Base-by-base conservation (phyloP, 2,888 invertebrate species). In the Prosapia bicincta region DNA sequence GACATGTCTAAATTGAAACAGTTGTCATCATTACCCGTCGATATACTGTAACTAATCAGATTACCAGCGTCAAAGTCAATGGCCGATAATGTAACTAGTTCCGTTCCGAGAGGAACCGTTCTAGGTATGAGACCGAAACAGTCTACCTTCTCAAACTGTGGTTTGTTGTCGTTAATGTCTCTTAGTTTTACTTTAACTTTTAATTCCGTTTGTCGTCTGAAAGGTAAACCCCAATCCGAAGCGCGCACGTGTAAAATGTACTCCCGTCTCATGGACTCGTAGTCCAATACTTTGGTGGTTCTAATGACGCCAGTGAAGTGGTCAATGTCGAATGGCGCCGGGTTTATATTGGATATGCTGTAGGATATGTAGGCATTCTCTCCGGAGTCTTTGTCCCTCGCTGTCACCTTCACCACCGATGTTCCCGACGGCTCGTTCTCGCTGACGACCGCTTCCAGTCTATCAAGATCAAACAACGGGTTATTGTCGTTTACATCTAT, bases 351-450 rank as follows among this genome's bases (percentile, higher is more conserved):
- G 72, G 94, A 95, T 80, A 97, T 93, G 81, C 95, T 93, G 86
- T 97, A 98, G 0, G 96, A 97, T 80, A 99, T 92, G 85, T 95
- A 95, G 0, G 96, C 96, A 86, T 97, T 98, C 83, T 97, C 97
- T 0, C 96, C 97, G 1, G 93, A 91, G 84, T 98, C 98, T 13
- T 88, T 90, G 85, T 98, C 98, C 78, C 90, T 90, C 0, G 98
- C 98, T 68, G 90, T 88, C 6, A 97, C 92, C 79, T 92, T 93
- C n/a, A 93, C 91, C 0, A 97, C 94, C 20, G 91, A 90, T 1
- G 92, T 91, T 3, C 96, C 96, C 5, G 93, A 89, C 0, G 95
- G 91, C 82, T 94, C 92, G 84, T 97, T 97, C 85, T 98, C 98
- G 80, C 93, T 90, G 54, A 97, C 88, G 82, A 87, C 88, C 6